Base-by-base conservation (phyloP, 2,113 vertebrate genomes). In the Vicugna pacos region DNA sequence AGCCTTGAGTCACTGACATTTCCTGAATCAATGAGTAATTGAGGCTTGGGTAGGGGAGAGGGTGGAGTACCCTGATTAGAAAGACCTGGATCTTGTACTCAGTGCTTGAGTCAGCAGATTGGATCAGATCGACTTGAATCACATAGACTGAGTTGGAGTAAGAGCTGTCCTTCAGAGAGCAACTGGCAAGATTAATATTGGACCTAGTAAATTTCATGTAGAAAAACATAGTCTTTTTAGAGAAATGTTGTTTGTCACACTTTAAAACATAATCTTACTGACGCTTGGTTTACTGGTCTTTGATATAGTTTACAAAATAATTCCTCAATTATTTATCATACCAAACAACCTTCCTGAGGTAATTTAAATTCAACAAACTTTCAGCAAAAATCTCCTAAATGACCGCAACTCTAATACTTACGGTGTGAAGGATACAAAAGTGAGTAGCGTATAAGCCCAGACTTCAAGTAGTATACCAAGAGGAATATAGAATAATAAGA, bases 11-110 rank as follows among this genome's bases (percentile, higher is more conserved):
- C 26, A 50, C 8, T 80, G 80, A 56, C 32, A 14, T 65, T 65
- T 90, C 26, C 30, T 50, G 81, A 91, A 73, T 86, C 87, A 91
- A 80, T 93, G 80, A 72, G 79, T 58, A 85, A 72, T 84, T 90
- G 86, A 93, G 30, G 42, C 19, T 22, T 50, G 30, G 0, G 10
- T 73, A 17, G 8, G 6, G 46, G 56, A 48, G 24, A 13, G 26
- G 15, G 22, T 38, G 4, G 24, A 79, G 22, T 48, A 54, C 58
- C 2, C 10, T 69, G 9, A 17, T 24, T 56, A 28, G 38, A 32
- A 48, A 93, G 38, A 64, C 38, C 17, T 85, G 56, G 28, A 38
- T 72, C 54, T 89, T 77, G 52, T 62, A 30, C n/a, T 77, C 35
- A 72, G 24, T 7, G 11, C 32, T 35, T 65, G 46, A 93, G 46